A percentile compares a stretch with the other conserved stretches of the same genome.
These are phyloP conservation scores for Rhamnusium bicolor DNA, from an alignment of 2,888 invertebrate species.

Conservation along the genomic window DNA sequence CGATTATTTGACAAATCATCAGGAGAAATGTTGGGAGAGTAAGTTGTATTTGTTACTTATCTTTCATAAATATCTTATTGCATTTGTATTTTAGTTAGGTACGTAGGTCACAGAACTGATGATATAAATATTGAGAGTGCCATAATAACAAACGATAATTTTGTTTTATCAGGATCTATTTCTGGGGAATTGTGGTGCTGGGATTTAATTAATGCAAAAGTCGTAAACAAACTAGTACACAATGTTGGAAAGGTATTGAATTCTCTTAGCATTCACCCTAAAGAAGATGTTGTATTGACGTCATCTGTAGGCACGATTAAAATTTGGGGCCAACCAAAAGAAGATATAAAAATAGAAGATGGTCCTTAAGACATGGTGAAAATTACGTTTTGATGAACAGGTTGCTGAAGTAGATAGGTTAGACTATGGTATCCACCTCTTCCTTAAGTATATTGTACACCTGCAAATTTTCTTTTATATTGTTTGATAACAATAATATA, in stretches of 20 bases:
- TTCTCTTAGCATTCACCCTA: slow-evolving; percentile 88
- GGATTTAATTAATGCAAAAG: slow-evolving; percentile 87
- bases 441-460: no score
- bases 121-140: slow-evolving; percentile 92
- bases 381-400: no score
- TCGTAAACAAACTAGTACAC: slow-evolving; percentile 74
- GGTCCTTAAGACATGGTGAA: background rate
- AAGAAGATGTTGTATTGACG: slow-evolving; percentile 80
- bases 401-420: no score
- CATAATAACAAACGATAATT: slow-evolving; percentile 87
- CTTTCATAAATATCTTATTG: background rate
- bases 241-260: slow-evolving; percentile 78
- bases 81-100: slow-evolving; percentile 72
- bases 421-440: no score
- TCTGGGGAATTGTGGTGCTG: slow-evolving; percentile 90
- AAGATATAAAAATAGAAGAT: slow-evolving; percentile 28
- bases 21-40: slow-evolving; percentile 83
- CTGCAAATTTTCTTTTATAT: no score
- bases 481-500: no score
- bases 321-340: slow-evolving; percentile 75
- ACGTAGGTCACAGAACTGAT: slow-evolving; percentile 86
- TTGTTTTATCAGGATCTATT: slow-evolving; percentile 91
- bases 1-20: slow-evolving; percentile 91
- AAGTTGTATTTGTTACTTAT: slow-evolving; percentile 56
- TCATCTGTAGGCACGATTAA: slow-evolving; percentile 82